A percentile compares a stretch with the other conserved stretches of the same genome.
Conservation (phyloP, 2,113 vertebrate genomes). For the Pelobates fuscus region DNA sequence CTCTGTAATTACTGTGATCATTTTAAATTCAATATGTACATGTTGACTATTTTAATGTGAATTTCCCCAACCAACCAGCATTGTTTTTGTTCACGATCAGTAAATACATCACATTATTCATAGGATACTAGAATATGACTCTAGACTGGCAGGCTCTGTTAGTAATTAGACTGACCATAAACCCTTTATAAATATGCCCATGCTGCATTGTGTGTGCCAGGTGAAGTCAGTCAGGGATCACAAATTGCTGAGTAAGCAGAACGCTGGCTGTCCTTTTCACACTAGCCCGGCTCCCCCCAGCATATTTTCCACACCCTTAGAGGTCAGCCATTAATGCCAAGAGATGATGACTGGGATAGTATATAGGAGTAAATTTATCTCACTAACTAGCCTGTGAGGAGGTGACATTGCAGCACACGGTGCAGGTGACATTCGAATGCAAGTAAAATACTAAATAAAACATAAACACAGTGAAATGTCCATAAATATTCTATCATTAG, state of each 20-base stretch:
- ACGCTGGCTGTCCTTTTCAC: constrained; percentile 9
- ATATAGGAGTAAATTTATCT: constrained; percentile 20
- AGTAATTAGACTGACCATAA: constrained; percentile 21
- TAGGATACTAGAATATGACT: no score
- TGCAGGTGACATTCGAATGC: background rate
- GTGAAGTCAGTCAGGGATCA: constrained; percentile 29
- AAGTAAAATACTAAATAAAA: no score
- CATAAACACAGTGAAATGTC: no score
- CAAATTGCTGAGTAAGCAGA: constrained; percentile 22
- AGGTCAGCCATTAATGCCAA: constrained; percentile 28
- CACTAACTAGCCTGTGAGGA: background rate
- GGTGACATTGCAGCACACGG: background rate
- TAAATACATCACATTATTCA: no score
- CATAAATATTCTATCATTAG: no score
- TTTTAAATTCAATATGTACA: no score
- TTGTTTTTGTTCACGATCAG: no score
- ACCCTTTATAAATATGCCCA: constrained; percentile 47
- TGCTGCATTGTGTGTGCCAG: constrained; percentile 43
- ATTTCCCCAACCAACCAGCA: no score
- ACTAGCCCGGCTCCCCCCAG: constrained; percentile 1
- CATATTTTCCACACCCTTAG: background rate
- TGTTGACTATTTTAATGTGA: no score
- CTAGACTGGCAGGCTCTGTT: constrained; percentile 7
- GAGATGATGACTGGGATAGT: constrained; percentile 6
- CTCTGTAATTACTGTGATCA: no score